These are phyloP conservation scores for Hermaeophaga mercurialis DNA, from an alignment of 2,888 invertebrate species.

Conservation along the genomic window DNA sequence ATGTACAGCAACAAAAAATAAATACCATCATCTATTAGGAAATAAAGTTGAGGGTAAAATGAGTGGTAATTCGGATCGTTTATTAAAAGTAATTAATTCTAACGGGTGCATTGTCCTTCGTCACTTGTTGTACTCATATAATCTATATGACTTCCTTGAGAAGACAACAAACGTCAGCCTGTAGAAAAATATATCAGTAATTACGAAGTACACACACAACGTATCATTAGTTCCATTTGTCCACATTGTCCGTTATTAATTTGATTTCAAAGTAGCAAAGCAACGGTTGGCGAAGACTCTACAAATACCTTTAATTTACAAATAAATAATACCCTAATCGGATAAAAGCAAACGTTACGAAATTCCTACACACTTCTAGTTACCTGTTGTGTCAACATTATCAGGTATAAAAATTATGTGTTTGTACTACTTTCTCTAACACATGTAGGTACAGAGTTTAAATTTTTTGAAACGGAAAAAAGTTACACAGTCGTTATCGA, in stretches of 20 bases:
- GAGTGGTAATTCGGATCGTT: background rate
- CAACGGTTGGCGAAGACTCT: background rate
- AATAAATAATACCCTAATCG: slow-evolving; percentile 11
- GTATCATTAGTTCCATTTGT: background rate
- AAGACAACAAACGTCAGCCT: background rate
- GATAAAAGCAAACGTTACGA: background rate
- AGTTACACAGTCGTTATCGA: slow-evolving; percentile 1
- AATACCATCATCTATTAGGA: background rate
- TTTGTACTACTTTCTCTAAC: slow-evolving; percentile 6
- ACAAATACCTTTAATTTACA: background rate
- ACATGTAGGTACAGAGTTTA: slow-evolving; percentile 7
- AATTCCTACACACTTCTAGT: background rate
- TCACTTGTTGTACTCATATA: background rate
- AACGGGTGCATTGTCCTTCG: slow-evolving; percentile 4
- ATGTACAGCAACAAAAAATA: no score
- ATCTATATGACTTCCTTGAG: background rate
- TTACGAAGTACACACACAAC: background rate
- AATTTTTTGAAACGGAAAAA: background rate
- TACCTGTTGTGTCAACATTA: background rate
- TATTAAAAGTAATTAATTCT: slow-evolving; percentile 1
- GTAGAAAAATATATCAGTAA: background rate
- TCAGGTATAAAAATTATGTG: slow-evolving; percentile 3
- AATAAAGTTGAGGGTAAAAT: background rate
- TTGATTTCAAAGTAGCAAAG: slow-evolving; percentile 1
- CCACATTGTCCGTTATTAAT: background rate